Evolutionary conservation across 2,888 invertebrate species (phyloP), one percentile per base, ranked within the genome.

Genomic region (Idaea dimidiata): DNA sequence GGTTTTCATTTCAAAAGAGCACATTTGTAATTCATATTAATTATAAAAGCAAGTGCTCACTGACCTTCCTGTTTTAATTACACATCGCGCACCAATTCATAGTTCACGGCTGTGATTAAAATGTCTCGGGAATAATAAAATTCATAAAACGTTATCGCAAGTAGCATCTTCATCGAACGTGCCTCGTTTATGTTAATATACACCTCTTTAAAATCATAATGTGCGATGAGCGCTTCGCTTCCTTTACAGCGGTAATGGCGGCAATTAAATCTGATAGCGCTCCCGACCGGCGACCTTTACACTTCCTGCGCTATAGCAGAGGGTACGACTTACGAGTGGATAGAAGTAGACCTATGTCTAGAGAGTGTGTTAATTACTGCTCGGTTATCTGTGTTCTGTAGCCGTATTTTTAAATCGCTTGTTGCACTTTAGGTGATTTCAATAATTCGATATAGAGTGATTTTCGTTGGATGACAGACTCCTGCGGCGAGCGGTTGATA

Each of bases 31-130:
- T 88, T 88, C 84, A 86, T 86, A 87, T 86, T 86, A 86, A 89
- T 88, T 88, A 89, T 83, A 84, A 81, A 85, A 78, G 82, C 81
- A 76, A 78, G 85, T 90, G 88, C 89, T 87, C 88, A 90, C 86
- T 92, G 91, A 92, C 91, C 91, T 91, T 89, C 88, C 87, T 80
- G 84, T 81, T 88, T 85, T 91, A 91, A 91, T 91, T 88, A 86
- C 80, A 79, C 78, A 76, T 80, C 80, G 77, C 80, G 78, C 81
- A 78, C 77, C 73, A 84, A 84, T 86, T 86, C 91, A 91, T 91
- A 92, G 91, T 92, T 92, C 91, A 92, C 91, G 89, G 89, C 84
- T 88, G 82, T 88, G 86, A 88, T 89, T 90, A 89, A 87, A 89
- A 84, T 83, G 87, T 88, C 87, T 88, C 77, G 78, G 72, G 72